Base-by-base conservation (phyloP, 1,140 invertebrate genomes). In the Caenorhabditis inopinata region DNA sequence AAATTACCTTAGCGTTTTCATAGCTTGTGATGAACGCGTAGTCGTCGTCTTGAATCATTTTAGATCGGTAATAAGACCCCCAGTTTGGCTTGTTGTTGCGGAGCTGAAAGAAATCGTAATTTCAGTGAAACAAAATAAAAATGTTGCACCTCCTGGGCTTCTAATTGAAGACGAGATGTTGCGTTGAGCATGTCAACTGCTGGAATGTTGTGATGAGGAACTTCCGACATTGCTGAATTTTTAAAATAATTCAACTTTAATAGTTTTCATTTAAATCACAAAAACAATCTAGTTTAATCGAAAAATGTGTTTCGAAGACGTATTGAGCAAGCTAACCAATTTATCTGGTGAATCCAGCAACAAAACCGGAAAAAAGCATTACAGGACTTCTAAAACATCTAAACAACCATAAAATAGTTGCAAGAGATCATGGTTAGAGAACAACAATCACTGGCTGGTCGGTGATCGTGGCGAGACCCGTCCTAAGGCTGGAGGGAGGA, bases 151-250 rank as follows among this genome's bases (percentile, higher is more conserved):
- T 88, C 87, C 16, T 77, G 82, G 9, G 87, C 87, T 76, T 88
- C 87, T 7, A 88, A 21, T 80, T 88, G 87, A 21, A 88, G 84
- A 53, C 86, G 88, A 53, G 84, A 85, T 6, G 87, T 88, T 12
- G 87, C 87, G 49, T 85, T 89, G 68, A 88, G 88, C 87, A 88
- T 88, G 79, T 88, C 87, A 47, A 88, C 84, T 23, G 83, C 85
- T 9, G 85, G 84, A 29, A 88, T 85, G 18, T 84, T 68, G 76
- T 87, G 86, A 49, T 79, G 78, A 5, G 75, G 48, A 25, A 76
- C 51, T 9, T 76, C 74, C 62, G 75, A 35, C 75, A 77, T 81
- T 62, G 21, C 51, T 35, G 51, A 23, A 78, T 76, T 49, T 29
- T 32, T 49, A 29, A 42, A 42, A 27, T 27, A 11, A 29, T 16